Evolutionary conservation across 1,140 invertebrate species (phyloP).

Genomic region (Hirudo medicinalis): DNA sequence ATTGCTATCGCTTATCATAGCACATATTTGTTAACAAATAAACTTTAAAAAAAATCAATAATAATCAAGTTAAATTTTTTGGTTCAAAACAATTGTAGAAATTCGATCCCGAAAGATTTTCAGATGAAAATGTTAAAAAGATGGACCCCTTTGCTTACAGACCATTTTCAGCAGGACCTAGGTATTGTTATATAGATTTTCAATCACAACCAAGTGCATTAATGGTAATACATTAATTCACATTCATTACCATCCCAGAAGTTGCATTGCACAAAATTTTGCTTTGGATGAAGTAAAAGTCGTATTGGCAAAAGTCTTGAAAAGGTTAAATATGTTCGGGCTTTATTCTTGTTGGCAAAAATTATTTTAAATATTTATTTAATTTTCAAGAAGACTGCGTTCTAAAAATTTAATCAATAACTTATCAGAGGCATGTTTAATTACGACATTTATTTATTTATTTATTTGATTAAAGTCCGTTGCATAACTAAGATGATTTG

Average conservation of each 20-base stretch:
- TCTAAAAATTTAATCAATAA: no score
- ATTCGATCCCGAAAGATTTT: slow-evolving; percentile 27
- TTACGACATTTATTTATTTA: no score
- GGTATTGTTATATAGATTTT: slow-evolving; percentile 11
- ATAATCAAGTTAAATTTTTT: neutral
- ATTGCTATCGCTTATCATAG: neutral
- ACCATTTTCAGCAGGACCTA: slow-evolving; percentile 30
- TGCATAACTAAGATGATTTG: no score
- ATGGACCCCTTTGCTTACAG: slow-evolving; percentile 25
- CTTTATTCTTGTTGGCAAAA: no score
- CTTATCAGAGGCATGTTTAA: no score
- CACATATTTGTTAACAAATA: neutral
- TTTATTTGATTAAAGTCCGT: no score
- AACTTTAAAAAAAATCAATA: neutral
- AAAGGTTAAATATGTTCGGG: neutral
- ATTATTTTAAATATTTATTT: no score
- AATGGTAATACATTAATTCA: no score
- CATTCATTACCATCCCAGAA: slow-evolving; percentile 24
- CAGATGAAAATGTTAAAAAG: slow-evolving; percentile 26
- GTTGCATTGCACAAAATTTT: slow-evolving; percentile 23
- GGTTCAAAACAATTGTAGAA: slow-evolving; percentile 11
- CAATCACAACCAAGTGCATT: no score
- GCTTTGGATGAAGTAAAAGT: slow-evolving; percentile 20
- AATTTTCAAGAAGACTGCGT: no score
- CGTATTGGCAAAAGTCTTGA: slow-evolving; percentile 13